phyloP scores from a whole-genome alignment of 2,888 invertebrate species.

The Seladonia tumulorum region DNA sequence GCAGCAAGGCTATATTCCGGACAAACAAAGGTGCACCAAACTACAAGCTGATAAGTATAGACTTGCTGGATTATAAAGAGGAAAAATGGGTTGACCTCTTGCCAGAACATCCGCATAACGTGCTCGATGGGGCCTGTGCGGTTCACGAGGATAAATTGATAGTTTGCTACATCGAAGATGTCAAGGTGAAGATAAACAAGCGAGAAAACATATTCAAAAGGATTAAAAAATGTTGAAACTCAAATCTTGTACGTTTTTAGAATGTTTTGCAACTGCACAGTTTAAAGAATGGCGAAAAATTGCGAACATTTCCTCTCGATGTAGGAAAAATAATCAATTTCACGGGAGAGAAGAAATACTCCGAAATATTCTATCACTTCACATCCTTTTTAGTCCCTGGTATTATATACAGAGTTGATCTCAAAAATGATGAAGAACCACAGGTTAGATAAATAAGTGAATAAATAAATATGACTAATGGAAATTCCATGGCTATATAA shows the following conservation, averaged over 20 bases:
- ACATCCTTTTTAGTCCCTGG: slow-evolving; percentile 96
- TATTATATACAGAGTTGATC: slow-evolving; percentile 94
- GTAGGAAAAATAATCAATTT: slow-evolving; percentile 95
- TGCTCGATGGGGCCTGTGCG: slow-evolving; percentile 94
- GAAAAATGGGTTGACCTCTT: slow-evolving; percentile 94
- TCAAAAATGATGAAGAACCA: slow-evolving; percentile 87
- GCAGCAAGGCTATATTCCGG: slow-evolving; percentile 92
- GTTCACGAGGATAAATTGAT: slow-evolving; percentile 95
- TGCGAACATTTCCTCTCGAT: slow-evolving; percentile 91
- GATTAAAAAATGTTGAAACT: neutral
- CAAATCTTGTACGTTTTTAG: slow-evolving; percentile 83
- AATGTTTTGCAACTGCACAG: slow-evolving; percentile 93
- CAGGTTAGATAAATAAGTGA: slow-evolving; percentile 60
- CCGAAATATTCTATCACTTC: slow-evolving; percentile 97
- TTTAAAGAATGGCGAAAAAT: slow-evolving; percentile 89
- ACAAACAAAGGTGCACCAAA: slow-evolving; percentile 98
- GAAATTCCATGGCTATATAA: neutral
- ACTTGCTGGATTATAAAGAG: slow-evolving; percentile 89
- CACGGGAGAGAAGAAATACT: slow-evolving; percentile 93
- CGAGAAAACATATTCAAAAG: neutral
- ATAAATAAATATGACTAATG: slow-evolving; percentile 10
- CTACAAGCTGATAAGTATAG: slow-evolving; percentile 94
- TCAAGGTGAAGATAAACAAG: slow-evolving; percentile 88
- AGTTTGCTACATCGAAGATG: slow-evolving; percentile 95
- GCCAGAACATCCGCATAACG: slow-evolving; percentile 93